Evolutionary conservation across 2,888 invertebrate species (phyloP), one percentile per base, ranked within the genome.

Genomic region (Nudaria mundana): DNA sequence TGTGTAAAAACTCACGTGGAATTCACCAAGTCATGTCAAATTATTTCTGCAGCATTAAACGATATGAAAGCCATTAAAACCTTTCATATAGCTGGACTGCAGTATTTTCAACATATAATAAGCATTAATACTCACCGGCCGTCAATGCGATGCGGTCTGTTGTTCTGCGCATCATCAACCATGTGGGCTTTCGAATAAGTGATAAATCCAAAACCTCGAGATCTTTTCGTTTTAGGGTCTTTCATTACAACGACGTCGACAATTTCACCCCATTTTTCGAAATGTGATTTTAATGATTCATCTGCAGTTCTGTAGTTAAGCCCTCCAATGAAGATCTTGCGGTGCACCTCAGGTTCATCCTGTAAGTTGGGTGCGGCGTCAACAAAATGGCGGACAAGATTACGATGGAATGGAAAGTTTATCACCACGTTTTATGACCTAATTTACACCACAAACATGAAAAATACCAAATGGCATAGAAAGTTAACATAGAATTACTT

Each of bases 201-300:
- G 46, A 99, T 98, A 71, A 99, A 99, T 1, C 99, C 99, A 77
- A 99, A 99, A 1, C 99, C 99, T 46, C 99, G 91, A 3, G 98
- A 98, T 48, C 98, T 91, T 72, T 97, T 97, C 0, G 98, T 98
- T 64, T 95, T 95, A 0, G 97, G 96, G 71, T 98, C 98, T 74
- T 97, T 97, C 98, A 98, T 98, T 0, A 98, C 98, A 3, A 98
- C 97, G 6, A 97, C 97, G 73, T 98, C 98, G 0, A 97, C 97
- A 52, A 98, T 96, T 79, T 97, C 97, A 18, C 98, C 98, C 96
- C 97, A 99, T 92, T 98, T 94, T 67, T 96, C 96, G 76, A 98
- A 99, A 85, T 98, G 97, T n/a, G 93, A 91, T 75, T 97, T 97
- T 5, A 98, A 78, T 1, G 97, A 96, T 39, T 98, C 98, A 66